Percentiles rank a stretch among this genome's conserved stretches.
Evolutionary conservation across 2,888 invertebrate species (phyloP).

Genomic region (Nematopogon swammerdamellus): DNA sequence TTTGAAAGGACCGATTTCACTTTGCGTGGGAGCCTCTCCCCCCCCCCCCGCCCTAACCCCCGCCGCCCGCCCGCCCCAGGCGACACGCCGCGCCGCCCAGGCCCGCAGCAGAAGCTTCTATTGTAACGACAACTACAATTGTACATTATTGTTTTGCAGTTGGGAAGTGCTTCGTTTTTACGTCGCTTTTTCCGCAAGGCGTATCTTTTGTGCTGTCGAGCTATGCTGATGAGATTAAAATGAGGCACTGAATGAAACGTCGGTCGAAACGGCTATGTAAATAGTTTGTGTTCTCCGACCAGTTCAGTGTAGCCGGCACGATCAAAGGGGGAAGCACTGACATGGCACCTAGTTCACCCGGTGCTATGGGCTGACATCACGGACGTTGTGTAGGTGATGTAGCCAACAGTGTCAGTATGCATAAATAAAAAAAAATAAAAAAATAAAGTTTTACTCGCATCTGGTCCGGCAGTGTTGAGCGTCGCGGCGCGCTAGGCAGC

Average conservation of each 20-base stretch:
- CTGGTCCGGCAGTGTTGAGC: not conserved
- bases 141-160: conserved; percentile 47
- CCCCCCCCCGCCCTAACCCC: conserved; percentile 23
- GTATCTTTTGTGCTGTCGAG: conserved; percentile 39
- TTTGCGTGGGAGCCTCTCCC: conserved; percentile 27
- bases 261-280: too few relatives aligned
- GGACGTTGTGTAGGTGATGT: too few relatives aligned
- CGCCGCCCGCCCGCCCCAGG: conserved; percentile 20
- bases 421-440: too few relatives aligned
- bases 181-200: conserved; percentile 38
- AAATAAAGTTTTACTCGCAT: conserved; percentile 26
- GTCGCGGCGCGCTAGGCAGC: too few relatives aligned
- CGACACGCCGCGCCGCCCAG: not conserved
- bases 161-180: conserved; percentile 41
- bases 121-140: conserved; percentile 50
- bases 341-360: too few relatives aligned
- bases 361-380: too few relatives aligned
- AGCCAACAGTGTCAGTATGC: too few relatives aligned
- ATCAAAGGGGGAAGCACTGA: too few relatives aligned
- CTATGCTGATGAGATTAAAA: conserved; percentile 49
- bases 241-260: too few relatives aligned
- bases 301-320: too few relatives aligned
- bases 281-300: too few relatives aligned
- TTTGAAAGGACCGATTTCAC: conserved; percentile 55
- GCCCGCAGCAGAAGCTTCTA: conserved; percentile 19